Evolutionary conservation across 2,113 vertebrate genomes (phyloP), one percentile per base, ranked within the genome.

Genomic region (Solea senegalensis): DNA sequence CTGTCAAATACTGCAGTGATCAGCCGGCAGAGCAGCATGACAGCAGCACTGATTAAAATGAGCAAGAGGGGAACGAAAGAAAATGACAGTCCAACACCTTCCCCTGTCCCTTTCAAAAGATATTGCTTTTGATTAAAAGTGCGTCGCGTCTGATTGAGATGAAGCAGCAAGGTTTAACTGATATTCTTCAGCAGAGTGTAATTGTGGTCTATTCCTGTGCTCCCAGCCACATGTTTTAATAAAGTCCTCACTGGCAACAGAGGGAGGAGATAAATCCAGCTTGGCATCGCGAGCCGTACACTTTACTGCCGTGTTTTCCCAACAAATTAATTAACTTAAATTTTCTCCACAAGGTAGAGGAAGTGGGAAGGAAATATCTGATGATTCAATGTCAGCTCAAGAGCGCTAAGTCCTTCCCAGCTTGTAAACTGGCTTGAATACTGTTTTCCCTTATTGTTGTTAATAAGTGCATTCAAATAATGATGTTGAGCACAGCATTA

Each of bases 1-100:
- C 80, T 88, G 86, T 86, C 84, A 86, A 86, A 91, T 68, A 79
- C 68, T 71, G 82, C 84, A 39, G 76, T 86, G 85, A 91, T 90
- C 81, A 89, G 70, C 55, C 80, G 27, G 43, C 21, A 54, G 43
- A 14, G 53, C 72, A 83, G 86, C 84, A 48, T 84, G 80, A 89
- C 85, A 88, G 76, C 59, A 48, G 45, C 10, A 27, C 79, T 85
- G 88, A 92, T 91, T 90, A 90, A 89, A 84, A 59, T 53, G 16
- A 81, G 65, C 40, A 53, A 16, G 55, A 76, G 61, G 73, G 55
- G 73, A 55, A 59, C 67, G 52, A 76, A 67, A n/a, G 74, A 58
- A 40, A 75, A 72, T 80, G 50, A 70, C 56, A 65, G 69, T 73
- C 55, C 63, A 51, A 15, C 48, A 72, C 16, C 39, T 15, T 54